These are phyloP conservation scores for Paramuricea clavata DNA, from an alignment of 92 coral and sea anemone genomes.

Conservation along the genomic window DNA sequence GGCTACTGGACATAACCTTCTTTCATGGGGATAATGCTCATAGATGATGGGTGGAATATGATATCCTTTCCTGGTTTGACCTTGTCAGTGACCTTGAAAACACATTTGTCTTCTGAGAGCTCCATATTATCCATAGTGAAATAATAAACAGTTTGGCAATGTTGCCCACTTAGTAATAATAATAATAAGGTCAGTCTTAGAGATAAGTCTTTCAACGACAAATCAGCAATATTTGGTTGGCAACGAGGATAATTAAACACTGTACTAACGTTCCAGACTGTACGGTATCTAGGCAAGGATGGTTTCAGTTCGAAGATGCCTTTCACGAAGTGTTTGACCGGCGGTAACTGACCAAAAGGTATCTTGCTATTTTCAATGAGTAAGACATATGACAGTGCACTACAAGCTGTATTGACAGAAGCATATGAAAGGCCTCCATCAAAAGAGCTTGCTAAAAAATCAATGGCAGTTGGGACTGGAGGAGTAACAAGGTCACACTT, in stretches of 20 bases:
- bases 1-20: neutral
- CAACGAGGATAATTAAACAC: conserved; percentile 42
- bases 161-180: conserved; percentile 45
- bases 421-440: conserved; percentile 45
- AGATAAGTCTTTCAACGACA: conserved; percentile 43
- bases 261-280: conserved; percentile 47
- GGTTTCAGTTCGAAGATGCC: conserved; percentile 63
- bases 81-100: conserved; percentile 22
- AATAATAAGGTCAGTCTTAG: conserved; percentile 40
- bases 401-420: conserved; percentile 57
- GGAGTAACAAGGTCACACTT: conserved; percentile 21
- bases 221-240: conserved; percentile 25
- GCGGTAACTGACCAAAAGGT: conserved; percentile 66
- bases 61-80: no score
- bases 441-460: conserved; percentile 51
- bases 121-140: conserved; percentile 25
- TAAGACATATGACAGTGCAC: conserved; percentile 49
- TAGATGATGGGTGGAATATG: conserved; percentile 28
- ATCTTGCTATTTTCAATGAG: neutral
- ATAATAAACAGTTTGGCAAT: conserved; percentile 52
- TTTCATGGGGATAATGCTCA: conserved; percentile 1
- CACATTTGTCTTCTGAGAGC: conserved; percentile 15
- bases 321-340: conserved; percentile 62
- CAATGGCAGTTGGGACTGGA: conserved; percentile 36
- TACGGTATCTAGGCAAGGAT: conserved; percentile 43